A percentile compares a stretch with the other conserved stretches of the same genome.
Conservation (phyloP, 2,113 vertebrate species). For the Etia nguti region DNA sequence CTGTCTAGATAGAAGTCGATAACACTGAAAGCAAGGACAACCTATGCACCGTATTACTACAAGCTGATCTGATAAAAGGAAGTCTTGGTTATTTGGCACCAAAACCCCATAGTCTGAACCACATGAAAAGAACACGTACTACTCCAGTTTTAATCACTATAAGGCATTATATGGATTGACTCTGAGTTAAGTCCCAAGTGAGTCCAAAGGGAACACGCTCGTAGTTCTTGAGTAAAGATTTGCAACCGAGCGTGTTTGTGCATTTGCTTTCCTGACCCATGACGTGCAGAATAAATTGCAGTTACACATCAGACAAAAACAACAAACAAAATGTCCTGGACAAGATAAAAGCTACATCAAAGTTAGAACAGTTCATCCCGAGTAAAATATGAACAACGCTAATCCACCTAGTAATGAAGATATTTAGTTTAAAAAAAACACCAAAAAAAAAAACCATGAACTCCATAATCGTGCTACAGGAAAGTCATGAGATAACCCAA, state of each 20-base stretch:
- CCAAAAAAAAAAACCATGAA: not conserved
- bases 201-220: not conserved
- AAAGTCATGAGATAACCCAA: not conserved
- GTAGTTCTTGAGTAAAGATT: not conserved
- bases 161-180: not conserved
- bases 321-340: not conserved
- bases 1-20: not conserved
- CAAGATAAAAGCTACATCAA: not conserved
- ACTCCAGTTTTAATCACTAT: not conserved
- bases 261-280: not conserved
- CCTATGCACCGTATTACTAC: not conserved
- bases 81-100: not conserved
- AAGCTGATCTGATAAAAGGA: not conserved
- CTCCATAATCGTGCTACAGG: not conserved
- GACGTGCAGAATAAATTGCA: not conserved
- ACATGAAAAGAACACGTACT: not conserved
- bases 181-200: not conserved
- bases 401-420: not conserved
- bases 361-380: not conserved
- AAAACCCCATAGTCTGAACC: not conserved
- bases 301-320: not conserved
- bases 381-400: not conserved
- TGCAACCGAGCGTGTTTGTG: not conserved
- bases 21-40: not conserved
- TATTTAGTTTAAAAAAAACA: not conserved